phyloP scores from a whole-genome alignment of 2,113 vertebrate species.

The Scomber japonicus region DNA sequence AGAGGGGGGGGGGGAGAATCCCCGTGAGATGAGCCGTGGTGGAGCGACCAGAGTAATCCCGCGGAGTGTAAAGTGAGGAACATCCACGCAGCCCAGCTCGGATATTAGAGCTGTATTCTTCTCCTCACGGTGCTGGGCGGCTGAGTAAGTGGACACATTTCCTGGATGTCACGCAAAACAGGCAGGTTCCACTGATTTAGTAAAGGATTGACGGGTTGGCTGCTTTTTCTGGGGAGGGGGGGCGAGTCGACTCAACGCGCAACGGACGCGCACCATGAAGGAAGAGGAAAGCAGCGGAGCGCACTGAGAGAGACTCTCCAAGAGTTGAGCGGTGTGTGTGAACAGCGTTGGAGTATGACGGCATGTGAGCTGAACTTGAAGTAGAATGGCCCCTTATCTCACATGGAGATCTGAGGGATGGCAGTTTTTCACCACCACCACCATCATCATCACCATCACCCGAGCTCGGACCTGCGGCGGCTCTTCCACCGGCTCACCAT shows the following conservation, averaged over 20 bases:
- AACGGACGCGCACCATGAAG: slow-evolving; percentile 41
- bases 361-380: slow-evolving; percentile 62
- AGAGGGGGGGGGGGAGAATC: slow-evolving; percentile 31
- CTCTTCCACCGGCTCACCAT: slow-evolving; percentile 81
- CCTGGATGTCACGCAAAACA: slow-evolving; percentile 42
- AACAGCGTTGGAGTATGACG: slow-evolving; percentile 26
- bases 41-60: slow-evolving; percentile 63
- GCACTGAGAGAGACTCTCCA: slow-evolving; percentile 30
- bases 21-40: slow-evolving; percentile 43
- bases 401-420: slow-evolving; percentile 79
- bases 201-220: not conserved
- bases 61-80: slow-evolving; percentile 44
- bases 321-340: slow-evolving; percentile 41
- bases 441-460: slow-evolving; percentile 49
- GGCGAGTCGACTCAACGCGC: not conserved
- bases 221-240: not conserved
- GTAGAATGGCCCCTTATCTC: slow-evolving; percentile 77
- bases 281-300: slow-evolving; percentile 31
- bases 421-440: slow-evolving; percentile 73
- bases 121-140: slow-evolving; percentile 13
- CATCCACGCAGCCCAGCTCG: slow-evolving; percentile 11
- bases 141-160: slow-evolving; percentile 31
- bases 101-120: slow-evolving; percentile 60
- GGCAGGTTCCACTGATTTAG: slow-evolving; percentile 5
- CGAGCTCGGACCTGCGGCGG: slow-evolving; percentile 75